Base-by-base conservation (phyloP, 2,888 invertebrate genomes). In the Entomobrya multifasciata region DNA sequence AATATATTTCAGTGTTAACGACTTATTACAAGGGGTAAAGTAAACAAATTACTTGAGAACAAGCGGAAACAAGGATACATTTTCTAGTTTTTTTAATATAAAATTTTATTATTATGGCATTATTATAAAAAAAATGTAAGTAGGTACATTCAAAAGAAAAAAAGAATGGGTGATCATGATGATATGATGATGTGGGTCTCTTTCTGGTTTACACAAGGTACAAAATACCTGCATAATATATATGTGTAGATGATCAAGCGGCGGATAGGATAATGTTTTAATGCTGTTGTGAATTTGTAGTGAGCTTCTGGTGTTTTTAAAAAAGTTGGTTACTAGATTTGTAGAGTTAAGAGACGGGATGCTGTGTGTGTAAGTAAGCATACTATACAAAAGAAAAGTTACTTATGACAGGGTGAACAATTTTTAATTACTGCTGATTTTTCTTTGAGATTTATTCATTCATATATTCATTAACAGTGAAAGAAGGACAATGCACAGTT, bases 41-140 rank as follows among this genome's bases (percentile, higher is more conserved):
- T 67, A 80, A 80, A 80, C 79, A 67, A 67, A 80, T 78, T 67
- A 80, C 62, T 67, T 65, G 79, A 80, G 79, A 80, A 80, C 79
- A 80, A 67, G 60, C 60, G 78, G 60, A 78, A 60, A 78, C 78
- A 78, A 11, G 76, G 55, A 76, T 30, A 55, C 52, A 55, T 76
- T 76, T 76, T 47, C 72, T 65, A 65, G 72, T 30, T 17, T n/a
- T 52, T 74, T 47, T 52, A n/a, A 30, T 20, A 27, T 25, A 17
- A n/a, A 30, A 30, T 17, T 13, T 49, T 25, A 52, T 49, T 49
- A 74, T 20, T 47, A 22, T 44, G 44, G 15, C 15, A 60, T 27
- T 27, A 27, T 15, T 60, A 60, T 41, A n/a, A n/a, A n/a, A n/a
- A n/a, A n/a, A n/a, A n/a, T n/a, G n/a, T 65, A 36, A 65, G 41